Evolutionary conservation across 1,140 invertebrate genomes (phyloP).

Genomic region (Leptonema lineaticorne): DNA sequence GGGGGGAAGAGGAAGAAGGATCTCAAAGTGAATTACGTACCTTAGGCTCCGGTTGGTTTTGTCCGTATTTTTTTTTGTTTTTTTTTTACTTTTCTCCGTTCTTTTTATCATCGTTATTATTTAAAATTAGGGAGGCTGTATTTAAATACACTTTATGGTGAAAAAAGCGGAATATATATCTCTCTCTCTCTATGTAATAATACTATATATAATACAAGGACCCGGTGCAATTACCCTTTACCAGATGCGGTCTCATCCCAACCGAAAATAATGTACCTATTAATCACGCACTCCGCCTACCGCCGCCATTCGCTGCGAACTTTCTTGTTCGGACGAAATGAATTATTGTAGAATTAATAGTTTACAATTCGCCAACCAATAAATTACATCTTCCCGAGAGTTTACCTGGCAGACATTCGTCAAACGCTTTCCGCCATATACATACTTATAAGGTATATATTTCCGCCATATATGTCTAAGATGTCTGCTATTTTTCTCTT

Average conservation of each 20-base stretch:
- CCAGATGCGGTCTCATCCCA: conserved; percentile 24
- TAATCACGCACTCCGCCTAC: no score
- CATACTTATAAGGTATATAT: no score
- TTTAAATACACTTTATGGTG: conserved; percentile 18
- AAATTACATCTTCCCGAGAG: no score
- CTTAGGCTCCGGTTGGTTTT: neutral
- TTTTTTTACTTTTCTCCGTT: neutral
- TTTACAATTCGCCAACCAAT: neutral
- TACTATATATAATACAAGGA: no score
- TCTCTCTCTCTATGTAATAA: conserved; percentile 8
- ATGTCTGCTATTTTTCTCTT: no score
- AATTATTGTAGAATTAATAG: conserved; percentile 16
- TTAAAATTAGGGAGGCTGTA: conserved; percentile 17
- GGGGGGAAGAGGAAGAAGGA: neutral
- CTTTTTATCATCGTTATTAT: conserved; percentile 16
- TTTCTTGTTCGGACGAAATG: conserved; percentile 24
- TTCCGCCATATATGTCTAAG: no score
- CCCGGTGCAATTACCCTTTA: conserved; percentile 22
- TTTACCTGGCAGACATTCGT: no score
- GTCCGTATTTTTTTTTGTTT: neutral
- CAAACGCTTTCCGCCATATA: no score
- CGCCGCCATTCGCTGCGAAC: no score
- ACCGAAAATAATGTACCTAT: conserved; percentile 30
- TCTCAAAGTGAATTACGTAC: neutral
- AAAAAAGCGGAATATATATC: conserved; percentile 25